phyloP scores from a whole-genome alignment of 2,797 vertebrate species.

The Centroberyx gerrardi region DNA sequence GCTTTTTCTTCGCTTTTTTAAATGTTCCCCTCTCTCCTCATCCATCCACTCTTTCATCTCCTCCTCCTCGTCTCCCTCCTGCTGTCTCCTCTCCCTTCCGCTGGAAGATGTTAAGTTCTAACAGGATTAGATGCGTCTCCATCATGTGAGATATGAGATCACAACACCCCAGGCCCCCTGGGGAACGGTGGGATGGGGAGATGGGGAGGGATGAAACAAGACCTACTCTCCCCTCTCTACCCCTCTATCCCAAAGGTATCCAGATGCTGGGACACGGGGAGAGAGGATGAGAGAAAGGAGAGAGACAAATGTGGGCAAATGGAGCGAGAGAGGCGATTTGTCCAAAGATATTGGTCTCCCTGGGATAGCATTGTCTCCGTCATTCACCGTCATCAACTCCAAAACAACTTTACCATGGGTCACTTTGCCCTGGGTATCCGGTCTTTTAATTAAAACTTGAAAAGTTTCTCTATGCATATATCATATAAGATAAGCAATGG shows the following conservation, averaged over 20 bases:
- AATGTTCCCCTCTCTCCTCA: conserved; percentile 53
- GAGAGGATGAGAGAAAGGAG: conserved; percentile 54
- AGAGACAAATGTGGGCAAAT: conserved; percentile 55
- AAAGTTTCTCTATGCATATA: conserved; percentile 55
- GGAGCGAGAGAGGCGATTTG: conserved; percentile 72
- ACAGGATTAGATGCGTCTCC: conserved; percentile 84
- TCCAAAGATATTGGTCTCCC: conserved; percentile 76
- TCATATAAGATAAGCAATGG: conserved; percentile 55
- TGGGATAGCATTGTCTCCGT: conserved; percentile 58
- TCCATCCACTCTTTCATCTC: conserved; percentile 66
- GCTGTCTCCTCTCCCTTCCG: conserved; percentile 62
- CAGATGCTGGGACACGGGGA: conserved; percentile 71
- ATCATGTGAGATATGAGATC: conserved; percentile 83
- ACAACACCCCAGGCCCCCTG: conserved; percentile 69
- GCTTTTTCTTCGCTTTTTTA: conserved; percentile 41
- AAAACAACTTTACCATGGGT: conserved; percentile 58
- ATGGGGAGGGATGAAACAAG: conserved; percentile 58
- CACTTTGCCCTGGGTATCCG: conserved; percentile 10
- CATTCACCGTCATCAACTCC: conserved; percentile 50
- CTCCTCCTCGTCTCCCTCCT: conserved; percentile 53
- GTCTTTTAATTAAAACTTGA: conserved; percentile 69
- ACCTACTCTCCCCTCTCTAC: conserved; percentile 47
- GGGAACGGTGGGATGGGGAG: conserved; percentile 58
- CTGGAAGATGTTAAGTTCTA: conserved; percentile 76
- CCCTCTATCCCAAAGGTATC: conserved; percentile 75